A percentile compares a stretch with the other conserved stretches of the same genome.
Conservation (phyloP, 2,113 vertebrate species). For the Uropsilus gracilis region DNA sequence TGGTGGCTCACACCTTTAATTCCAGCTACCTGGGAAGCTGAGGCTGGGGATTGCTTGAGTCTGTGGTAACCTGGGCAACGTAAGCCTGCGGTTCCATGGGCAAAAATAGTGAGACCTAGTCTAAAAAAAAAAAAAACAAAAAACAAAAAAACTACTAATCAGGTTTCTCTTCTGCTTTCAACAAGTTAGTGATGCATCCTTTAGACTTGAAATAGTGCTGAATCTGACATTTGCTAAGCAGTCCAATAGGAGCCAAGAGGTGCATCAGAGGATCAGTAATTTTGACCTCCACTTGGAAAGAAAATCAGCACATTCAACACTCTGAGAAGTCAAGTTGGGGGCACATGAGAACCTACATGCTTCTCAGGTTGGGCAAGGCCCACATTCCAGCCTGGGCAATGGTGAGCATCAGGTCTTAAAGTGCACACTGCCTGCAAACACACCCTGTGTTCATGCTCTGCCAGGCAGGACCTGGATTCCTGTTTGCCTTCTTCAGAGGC, state of each 20-base stretch:
- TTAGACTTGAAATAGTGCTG: constrained; percentile 45
- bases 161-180: constrained; percentile 49
- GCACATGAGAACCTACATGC: rapidly evolving
- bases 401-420: rapidly evolving
- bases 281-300: not conserved
- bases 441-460: rapidly evolving
- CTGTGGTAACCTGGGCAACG: too few species aligned
- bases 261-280: not conserved
- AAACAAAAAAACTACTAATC: too few species aligned
- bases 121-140: too few species aligned
- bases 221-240: constrained; percentile 37
- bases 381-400: rapidly evolving
- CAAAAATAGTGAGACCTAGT: too few species aligned
- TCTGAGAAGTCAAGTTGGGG: not conserved
- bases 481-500: not conserved
- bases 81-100: too few species aligned
- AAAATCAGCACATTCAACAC: not conserved
- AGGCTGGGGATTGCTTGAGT: too few species aligned
- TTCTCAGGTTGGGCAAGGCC: not conserved
- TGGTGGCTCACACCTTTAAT: too few species aligned
- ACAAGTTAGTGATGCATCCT: constrained; percentile 12
- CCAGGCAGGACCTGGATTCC: not conserved
- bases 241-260: not conserved
- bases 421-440: rapidly evolving
- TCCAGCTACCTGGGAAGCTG: too few species aligned